These are phyloP conservation scores for Leucoma salicis DNA, from an alignment of 2,888 invertebrate genomes.

Conservation along the genomic window DNA sequence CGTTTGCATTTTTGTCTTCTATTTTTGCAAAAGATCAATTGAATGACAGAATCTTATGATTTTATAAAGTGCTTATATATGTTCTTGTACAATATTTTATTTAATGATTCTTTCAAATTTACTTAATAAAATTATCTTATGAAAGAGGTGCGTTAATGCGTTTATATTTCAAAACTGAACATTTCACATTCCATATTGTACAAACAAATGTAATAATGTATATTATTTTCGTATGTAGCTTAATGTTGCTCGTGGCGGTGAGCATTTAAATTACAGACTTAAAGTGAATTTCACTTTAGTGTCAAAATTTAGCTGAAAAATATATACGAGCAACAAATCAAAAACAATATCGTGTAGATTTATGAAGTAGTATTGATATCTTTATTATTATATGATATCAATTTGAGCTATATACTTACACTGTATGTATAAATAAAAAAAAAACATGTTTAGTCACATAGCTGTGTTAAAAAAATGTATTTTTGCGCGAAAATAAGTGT, in stretches of 20 bases:
- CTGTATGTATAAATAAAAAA: constrained; percentile 35
- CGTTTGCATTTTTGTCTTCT: background rate
- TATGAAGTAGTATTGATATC: constrained; percentile 24
- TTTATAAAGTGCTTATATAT: background rate
- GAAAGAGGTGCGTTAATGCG: constrained; percentile 55
- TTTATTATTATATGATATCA: constrained; percentile 22
- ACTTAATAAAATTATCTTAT: constrained; percentile 40
- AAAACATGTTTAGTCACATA: constrained; percentile 38
- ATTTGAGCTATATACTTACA: constrained; percentile 27
- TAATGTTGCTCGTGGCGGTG: constrained; percentile 33
- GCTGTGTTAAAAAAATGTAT: constrained; percentile 25
- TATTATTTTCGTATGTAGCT: constrained; percentile 27
- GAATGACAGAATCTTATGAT: background rate
- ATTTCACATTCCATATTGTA: constrained; percentile 78
- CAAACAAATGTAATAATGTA: constrained; percentile 46
- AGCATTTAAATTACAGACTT: constrained; percentile 47
- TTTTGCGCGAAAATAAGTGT: constrained; percentile 17
- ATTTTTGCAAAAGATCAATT: background rate
- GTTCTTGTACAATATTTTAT: background rate
- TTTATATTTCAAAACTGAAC: constrained; percentile 50
- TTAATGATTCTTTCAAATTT: background rate
- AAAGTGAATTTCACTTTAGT: constrained; percentile 22
- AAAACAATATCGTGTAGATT: constrained; percentile 22
- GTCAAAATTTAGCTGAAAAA: constrained; percentile 13
- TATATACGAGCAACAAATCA: constrained; percentile 15